phyloP scores from a whole-genome alignment of 2,797 vertebrate species.

The Liasis olivaceus region DNA sequence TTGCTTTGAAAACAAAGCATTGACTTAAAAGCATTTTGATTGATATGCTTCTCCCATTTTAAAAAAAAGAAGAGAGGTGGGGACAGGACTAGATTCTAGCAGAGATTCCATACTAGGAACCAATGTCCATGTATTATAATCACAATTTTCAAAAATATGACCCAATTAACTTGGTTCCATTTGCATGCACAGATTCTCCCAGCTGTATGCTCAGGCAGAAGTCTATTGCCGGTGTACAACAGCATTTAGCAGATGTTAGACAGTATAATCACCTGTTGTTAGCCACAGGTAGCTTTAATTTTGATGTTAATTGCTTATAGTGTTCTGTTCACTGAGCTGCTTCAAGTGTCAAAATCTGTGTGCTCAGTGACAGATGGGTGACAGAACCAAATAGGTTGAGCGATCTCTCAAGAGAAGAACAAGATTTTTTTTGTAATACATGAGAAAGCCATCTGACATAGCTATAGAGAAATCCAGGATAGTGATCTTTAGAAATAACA shows the following conservation, averaged over 20 bases:
- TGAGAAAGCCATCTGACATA: neutral
- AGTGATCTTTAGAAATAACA: neutral
- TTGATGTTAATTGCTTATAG: slow-evolving; percentile 73
- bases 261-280: slow-evolving; percentile 53
- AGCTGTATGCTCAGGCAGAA: slow-evolving; percentile 28
- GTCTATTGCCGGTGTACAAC: slow-evolving; percentile 64
- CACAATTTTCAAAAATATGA: slow-evolving; percentile 14
- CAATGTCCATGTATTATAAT: slow-evolving; percentile 7
- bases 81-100: neutral
- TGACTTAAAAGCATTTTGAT: slow-evolving; percentile 10
- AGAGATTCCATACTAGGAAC: neutral
- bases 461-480: neutral
- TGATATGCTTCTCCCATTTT: neutral
- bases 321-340: slow-evolving; percentile 63
- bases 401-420: neutral
- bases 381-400: neutral
- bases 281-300: slow-evolving; percentile 74
- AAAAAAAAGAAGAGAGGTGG: neutral
- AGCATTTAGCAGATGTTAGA: slow-evolving; percentile 75
- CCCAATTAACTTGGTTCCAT: slow-evolving; percentile 25
- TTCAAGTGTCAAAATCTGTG: slow-evolving; percentile 53
- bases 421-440: neutral
- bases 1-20: slow-evolving; percentile 4
- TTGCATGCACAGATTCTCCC: slow-evolving; percentile 9
- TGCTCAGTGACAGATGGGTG: slow-evolving; percentile 20